Conservation (phyloP, 2,797 vertebrate genomes). For the Pteronotus mesoamericanus region DNA sequence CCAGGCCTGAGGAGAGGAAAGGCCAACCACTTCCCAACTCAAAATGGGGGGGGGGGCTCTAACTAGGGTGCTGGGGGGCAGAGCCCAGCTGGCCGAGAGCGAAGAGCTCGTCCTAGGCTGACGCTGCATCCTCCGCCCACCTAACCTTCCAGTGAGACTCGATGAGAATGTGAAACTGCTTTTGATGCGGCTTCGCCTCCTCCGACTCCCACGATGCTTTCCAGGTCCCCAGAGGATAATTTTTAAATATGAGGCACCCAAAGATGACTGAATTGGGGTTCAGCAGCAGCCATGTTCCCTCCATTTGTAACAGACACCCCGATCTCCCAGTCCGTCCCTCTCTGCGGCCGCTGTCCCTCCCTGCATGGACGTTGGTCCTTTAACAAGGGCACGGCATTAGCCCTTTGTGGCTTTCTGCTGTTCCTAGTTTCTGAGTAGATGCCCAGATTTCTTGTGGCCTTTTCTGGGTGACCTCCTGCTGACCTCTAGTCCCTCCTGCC, state of each 20-base stretch:
- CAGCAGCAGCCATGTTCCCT: neutral
- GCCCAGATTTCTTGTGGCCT: neutral
- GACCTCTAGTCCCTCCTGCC: neutral
- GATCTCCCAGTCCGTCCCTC: neutral
- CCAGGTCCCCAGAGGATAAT: conserved; percentile 34
- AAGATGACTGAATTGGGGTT: neutral
- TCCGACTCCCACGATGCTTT: conserved; percentile 58
- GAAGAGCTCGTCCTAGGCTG: neutral
- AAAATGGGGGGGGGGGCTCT: neutral
- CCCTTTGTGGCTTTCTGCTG: neutral
- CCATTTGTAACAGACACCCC: neutral
- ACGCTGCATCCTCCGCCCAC: conserved; percentile 21
- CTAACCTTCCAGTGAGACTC: conserved; percentile 46
- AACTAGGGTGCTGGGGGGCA: neutral
- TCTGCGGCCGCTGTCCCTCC: neutral
- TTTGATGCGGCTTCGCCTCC: conserved; percentile 24
- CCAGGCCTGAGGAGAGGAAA: neutral
- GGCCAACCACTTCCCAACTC: neutral
- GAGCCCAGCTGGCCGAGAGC: neutral
- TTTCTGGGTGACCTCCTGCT: neutral
- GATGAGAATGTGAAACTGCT: conserved; percentile 50
- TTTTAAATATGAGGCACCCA: neutral
- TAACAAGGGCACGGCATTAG: neutral
- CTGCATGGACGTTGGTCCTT: neutral
- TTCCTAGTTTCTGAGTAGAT: neutral